Evolutionary conservation across 2,888 invertebrate species (phyloP).

Genomic region (Ischnura elegans): DNA sequence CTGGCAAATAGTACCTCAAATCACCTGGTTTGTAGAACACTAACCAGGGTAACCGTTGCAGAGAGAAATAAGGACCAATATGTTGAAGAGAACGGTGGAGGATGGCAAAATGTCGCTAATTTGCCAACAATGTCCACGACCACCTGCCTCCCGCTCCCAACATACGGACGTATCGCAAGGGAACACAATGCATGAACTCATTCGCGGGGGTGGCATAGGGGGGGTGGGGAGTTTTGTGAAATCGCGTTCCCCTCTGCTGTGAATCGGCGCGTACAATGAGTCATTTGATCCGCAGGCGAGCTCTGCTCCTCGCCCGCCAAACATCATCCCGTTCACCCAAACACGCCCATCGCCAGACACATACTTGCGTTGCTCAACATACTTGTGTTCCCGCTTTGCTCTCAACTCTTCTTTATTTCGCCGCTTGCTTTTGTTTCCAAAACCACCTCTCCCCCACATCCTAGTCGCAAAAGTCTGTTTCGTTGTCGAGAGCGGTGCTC

Average conservation of each 20-base stretch:
- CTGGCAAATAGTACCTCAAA: neutral
- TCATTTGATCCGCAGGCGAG: neutral
- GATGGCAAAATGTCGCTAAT: neutral
- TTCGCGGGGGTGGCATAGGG: neutral
- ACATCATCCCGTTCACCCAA: neutral
- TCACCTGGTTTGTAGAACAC: neutral
- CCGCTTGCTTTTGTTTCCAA: neutral
- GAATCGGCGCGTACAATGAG: neutral
- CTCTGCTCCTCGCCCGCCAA: neutral
- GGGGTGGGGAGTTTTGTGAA: no score
- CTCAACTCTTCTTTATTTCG: neutral
- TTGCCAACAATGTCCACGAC: neutral
- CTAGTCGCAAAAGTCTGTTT: neutral
- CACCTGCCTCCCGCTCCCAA: neutral
- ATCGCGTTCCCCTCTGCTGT: no score
- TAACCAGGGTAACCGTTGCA: neutral
- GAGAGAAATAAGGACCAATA: no score
- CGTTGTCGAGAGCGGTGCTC: neutral
- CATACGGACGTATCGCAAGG: neutral
- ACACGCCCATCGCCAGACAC: neutral
- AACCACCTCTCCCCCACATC: neutral
- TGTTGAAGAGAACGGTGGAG: neutral
- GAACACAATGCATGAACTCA: neutral
- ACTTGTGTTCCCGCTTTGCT: neutral
- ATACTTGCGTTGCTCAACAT: neutral